A percentile compares a stretch with the other conserved stretches of the same genome.
Conservation (phyloP, 2,113 vertebrate genomes). For the Limnothrissa miodon region DNA sequence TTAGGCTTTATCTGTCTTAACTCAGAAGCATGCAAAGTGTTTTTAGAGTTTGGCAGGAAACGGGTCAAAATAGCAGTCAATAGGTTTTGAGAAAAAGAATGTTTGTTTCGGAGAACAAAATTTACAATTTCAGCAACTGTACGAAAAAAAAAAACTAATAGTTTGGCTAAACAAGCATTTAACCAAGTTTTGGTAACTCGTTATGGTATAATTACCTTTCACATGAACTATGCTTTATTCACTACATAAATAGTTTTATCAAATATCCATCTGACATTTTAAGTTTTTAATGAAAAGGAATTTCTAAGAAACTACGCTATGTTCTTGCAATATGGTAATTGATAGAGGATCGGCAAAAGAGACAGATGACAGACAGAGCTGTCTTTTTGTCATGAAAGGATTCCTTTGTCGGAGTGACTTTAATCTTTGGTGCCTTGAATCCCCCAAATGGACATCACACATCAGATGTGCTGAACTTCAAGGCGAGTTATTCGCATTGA, state of each 20-base stretch:
- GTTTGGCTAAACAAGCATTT: not conserved
- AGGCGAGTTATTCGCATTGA: constrained; percentile 36
- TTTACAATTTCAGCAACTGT: no score
- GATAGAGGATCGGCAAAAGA: constrained; percentile 30
- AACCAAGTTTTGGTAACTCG: not conserved
- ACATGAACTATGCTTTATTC: not conserved
- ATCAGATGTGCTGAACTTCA: constrained; percentile 20
- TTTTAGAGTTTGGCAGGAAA: no score
- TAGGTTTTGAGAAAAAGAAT: no score
- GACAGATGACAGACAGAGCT: constrained; percentile 17
- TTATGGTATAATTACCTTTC: not conserved
- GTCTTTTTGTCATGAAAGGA: constrained; percentile 35
- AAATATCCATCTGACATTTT: not conserved
- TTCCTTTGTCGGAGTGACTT: constrained; percentile 46
- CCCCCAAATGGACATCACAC: constrained; percentile 41
- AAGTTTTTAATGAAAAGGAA: not conserved
- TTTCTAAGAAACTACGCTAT: not conserved
- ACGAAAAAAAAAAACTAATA: no score
- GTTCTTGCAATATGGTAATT: constrained; percentile 21
- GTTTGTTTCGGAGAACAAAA: no score
- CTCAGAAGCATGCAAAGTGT: no score
- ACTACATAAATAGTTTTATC: not conserved
- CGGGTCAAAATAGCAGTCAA: no score
- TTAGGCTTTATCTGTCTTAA: no score
- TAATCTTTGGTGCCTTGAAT: constrained; percentile 46